These are phyloP conservation scores for Crossoptilon crossoptilon DNA, from an alignment of 2,797 vertebrate species.

Conservation along the genomic window DNA sequence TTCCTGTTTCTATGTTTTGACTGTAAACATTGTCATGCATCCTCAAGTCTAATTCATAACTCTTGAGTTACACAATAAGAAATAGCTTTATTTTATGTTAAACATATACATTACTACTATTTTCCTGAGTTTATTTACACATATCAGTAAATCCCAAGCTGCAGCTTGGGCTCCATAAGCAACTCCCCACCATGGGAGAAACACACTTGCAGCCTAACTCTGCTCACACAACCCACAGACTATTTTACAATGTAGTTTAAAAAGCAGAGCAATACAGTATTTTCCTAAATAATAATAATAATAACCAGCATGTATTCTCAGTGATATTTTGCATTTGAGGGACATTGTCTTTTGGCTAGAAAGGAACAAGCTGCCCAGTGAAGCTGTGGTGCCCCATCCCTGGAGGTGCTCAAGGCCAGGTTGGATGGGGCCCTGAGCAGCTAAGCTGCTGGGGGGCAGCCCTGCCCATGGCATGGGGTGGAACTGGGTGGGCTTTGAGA, in stretches of 20 bases:
- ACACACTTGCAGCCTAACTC: background rate
- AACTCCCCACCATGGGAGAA: background rate
- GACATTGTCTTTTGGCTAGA: background rate
- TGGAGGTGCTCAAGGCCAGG: too few relatives aligned
- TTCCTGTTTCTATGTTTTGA: background rate
- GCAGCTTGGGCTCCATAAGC: background rate
- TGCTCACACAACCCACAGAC: background rate
- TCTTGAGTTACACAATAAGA: background rate
- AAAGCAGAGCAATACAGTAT: rapidly evolving
- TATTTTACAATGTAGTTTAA: background rate
- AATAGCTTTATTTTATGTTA: background rate
- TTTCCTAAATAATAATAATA: background rate
- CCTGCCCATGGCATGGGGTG: too few relatives aligned
- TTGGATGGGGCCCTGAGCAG: too few relatives aligned
- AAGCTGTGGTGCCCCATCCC: too few relatives aligned
- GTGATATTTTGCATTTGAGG: rapidly evolving
- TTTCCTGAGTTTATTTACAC: background rate
- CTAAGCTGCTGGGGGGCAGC: too few relatives aligned
- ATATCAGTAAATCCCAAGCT: background rate
- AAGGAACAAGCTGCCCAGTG: too few relatives aligned
- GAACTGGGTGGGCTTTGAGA: too few relatives aligned
- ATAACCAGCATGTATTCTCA: rapidly evolving
- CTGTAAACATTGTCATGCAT: background rate
- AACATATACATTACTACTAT: background rate
- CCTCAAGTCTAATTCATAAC: background rate